Base-by-base conservation (phyloP, 2,113 vertebrate species). In the Notothenia coriiceps region DNA sequence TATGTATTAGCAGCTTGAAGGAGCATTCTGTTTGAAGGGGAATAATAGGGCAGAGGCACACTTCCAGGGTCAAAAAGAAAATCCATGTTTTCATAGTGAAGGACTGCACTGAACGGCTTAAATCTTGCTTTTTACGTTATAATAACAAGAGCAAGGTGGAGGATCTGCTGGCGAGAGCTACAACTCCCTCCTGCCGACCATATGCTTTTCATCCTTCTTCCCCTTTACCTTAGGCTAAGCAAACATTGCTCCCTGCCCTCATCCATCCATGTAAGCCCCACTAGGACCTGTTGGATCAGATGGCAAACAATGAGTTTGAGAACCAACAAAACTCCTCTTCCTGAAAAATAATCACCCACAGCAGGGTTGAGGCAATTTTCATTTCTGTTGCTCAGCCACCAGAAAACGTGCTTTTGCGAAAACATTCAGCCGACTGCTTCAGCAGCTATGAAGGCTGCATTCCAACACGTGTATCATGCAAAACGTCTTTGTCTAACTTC, bases 271-370 rank as follows among this genome's bases (percentile, higher is more conserved):
- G n/a, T n/a, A 49, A 66, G 67, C 46, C 18, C 20, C 44, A 1
- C 59, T 2, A 11, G 50, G 20, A 55, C n/a, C 10, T 40, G 61
- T 5, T 6, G 40, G 73, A 78, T 84, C 79, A 79, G 54, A 69
- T 74, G 54, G 68, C 77, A 85, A 81, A 74, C 74, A 40, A 54
- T 74, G 44, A 20, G 29, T 59, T 68, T 55, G 51, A 72, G 25
- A 67, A 63, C 17, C 60, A 40, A 17, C 35, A 70, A 62, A 76
- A 51, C 60, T 78, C 62, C 70, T 61, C 65, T 65, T 61, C 63
- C 70, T 60, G 2, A 18, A 50, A 74, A 52, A 50, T 25, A 66
- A 66, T 68, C 67, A 10, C 14, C 66, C 52, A 43, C 18, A 22
- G 2, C 35, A 1, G 54, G 63, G 61, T 55, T 56, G 13, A 46